Conservation (phyloP, 2,797 vertebrate genomes). For the Lemur catta region DNA sequence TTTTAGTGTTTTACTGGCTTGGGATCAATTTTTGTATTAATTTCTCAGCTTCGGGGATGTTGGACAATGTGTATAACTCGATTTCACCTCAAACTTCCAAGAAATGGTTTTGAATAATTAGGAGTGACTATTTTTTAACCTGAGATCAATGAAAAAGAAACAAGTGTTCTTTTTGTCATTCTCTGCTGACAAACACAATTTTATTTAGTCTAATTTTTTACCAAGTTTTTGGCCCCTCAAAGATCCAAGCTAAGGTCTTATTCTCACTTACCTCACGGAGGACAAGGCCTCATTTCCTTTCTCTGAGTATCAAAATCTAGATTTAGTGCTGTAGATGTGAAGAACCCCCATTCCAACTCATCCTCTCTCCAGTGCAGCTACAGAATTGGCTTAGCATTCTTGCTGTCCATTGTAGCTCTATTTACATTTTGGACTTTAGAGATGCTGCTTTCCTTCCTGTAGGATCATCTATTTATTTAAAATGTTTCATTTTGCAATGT, state of each 20-base stretch:
- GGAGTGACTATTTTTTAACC: background rate
- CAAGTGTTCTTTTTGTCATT: background rate
- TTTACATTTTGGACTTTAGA: background rate
- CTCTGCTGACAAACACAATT: background rate
- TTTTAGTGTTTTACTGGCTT: background rate
- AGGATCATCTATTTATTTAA: background rate
- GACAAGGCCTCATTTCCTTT: background rate
- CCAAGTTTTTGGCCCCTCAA: background rate
- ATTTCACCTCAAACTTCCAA: background rate
- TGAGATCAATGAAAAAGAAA: background rate
- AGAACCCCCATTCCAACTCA: background rate
- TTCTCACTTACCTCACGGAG: background rate
- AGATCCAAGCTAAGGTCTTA: background rate
- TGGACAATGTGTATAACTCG: background rate
- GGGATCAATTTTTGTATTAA: background rate
- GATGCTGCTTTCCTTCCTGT: background rate
- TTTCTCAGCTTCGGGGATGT: background rate
- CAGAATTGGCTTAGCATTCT: background rate
- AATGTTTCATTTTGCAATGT: background rate
- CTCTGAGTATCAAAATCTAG: background rate
- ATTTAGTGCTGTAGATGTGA: background rate
- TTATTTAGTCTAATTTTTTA: background rate
- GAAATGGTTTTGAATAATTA: background rate
- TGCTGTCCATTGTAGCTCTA: background rate
- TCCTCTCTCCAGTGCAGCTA: background rate